Conservation (phyloP, 2,888 invertebrate genomes). For the Torymus auratus region DNA sequence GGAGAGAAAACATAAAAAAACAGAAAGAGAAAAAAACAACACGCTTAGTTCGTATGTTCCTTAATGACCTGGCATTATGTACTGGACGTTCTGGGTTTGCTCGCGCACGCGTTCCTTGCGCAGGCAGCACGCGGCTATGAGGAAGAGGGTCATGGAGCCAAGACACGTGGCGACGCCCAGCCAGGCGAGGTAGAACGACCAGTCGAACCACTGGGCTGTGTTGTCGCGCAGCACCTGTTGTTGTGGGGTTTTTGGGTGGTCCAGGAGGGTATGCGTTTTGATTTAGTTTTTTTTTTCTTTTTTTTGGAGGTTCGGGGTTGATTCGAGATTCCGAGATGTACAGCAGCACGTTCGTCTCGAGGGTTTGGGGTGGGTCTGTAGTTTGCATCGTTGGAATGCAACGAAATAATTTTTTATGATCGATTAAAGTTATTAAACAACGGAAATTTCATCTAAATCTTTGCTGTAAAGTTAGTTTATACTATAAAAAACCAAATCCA, state of each 20-base stretch:
- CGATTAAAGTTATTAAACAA: too few species aligned
- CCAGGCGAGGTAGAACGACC: slow-evolving; percentile 93
- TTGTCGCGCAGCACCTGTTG: slow-evolving; percentile 84
- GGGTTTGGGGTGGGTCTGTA: too few species aligned
- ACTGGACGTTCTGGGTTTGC: slow-evolving; percentile 88
- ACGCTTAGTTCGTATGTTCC: slow-evolving; percentile 20
- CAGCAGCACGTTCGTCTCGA: too few species aligned
- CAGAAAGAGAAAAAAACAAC: slow-evolving; percentile 60
- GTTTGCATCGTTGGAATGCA: too few species aligned
- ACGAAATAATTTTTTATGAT: too few species aligned
- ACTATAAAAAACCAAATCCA: too few species aligned
- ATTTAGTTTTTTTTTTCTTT: not conserved
- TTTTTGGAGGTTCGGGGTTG: not conserved
- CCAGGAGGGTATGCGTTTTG: not conserved
- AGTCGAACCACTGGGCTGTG: slow-evolving; percentile 86
- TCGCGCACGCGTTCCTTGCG: slow-evolving; percentile 86
- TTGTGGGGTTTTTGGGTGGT: slow-evolving; percentile 1
- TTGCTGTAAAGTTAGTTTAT: too few species aligned
- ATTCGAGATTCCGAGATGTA: slow-evolving; percentile 14
- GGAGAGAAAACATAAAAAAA: slow-evolving; percentile 12
- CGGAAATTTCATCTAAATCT: too few species aligned
- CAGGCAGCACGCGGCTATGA: slow-evolving; percentile 88
- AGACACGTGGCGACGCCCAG: slow-evolving; percentile 87
- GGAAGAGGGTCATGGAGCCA: slow-evolving; percentile 86
- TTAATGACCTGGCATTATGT: slow-evolving; percentile 90